A percentile compares a stretch with the other conserved stretches of the same genome.
Conservation (phyloP, 1,140 invertebrate genomes). For the Polyergus mexicanus region DNA sequence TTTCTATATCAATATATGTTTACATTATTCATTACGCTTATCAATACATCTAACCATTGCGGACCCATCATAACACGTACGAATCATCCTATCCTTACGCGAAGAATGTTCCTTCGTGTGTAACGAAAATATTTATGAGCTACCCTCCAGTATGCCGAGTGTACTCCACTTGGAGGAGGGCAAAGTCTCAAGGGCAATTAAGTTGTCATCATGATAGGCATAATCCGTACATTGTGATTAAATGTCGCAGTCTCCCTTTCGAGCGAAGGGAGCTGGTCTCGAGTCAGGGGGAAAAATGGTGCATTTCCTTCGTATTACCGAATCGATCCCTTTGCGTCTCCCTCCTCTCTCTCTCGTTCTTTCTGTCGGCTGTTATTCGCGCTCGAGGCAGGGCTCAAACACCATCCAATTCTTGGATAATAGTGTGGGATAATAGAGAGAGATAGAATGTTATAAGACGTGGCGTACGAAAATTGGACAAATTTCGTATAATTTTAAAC, state of each 20-base stretch:
- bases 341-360: neutral
- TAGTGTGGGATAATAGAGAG: neutral
- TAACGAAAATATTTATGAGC: conserved; percentile 44
- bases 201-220: neutral
- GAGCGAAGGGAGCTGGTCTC: neutral
- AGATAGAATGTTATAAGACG: neutral
- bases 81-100: neutral
- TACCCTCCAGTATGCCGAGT: neutral
- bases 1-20: neutral
- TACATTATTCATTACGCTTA: neutral
- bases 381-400: conserved; percentile 41
- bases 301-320: conserved; percentile 61
- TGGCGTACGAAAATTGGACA: neutral
- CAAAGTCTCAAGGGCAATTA: conserved; percentile 36
- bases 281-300: neutral
- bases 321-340: conserved; percentile 70
- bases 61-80: neutral
- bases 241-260: conserved; percentile 27
- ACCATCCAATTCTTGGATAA: conserved; percentile 45
- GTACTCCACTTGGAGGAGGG: neutral
- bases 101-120: conserved; percentile 15
- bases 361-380: conserved; percentile 32
- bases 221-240: conserved; percentile 45
- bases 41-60: neutral
- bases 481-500: conserved; percentile 20